Percentiles rank a stretch among this genome's conserved stretches.
Conservation (phyloP, 2,888 invertebrate genomes). For the Tetramorium bicarinatum region DNA sequence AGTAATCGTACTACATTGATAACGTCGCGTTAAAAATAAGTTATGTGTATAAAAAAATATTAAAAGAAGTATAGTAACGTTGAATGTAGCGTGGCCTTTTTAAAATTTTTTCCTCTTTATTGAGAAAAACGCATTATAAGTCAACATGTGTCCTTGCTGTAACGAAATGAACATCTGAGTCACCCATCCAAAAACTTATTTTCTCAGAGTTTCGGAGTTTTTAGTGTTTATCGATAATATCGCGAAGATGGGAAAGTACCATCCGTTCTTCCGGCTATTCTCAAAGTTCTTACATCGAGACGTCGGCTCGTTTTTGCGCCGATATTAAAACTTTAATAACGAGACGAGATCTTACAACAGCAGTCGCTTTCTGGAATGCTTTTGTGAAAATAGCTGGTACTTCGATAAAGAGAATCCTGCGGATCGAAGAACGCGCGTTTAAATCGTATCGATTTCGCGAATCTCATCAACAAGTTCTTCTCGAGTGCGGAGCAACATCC, state of each 20-base stretch:
- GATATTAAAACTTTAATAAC: conserved; percentile 72
- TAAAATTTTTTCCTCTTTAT: not conserved
- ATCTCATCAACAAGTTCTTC: conserved; percentile 54
- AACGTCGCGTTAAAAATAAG: not conserved
- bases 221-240: conserved; percentile 45
- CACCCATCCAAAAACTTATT: conserved; percentile 25
- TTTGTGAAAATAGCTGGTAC: conserved; percentile 32
- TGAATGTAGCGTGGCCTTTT: not conserved
- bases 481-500: conserved; percentile 40
- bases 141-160: not conserved
- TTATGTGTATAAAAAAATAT: not conserved
- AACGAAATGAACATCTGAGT: not conserved
- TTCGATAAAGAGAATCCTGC: conserved; percentile 25
- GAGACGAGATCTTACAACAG: conserved; percentile 48
- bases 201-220: not conserved
- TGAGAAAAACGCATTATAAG: not conserved
- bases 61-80: too few species aligned
- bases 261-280: conserved; percentile 20
- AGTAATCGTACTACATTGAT: not conserved
- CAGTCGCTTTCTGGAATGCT: conserved; percentile 29
- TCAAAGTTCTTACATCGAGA: conserved; percentile 46
- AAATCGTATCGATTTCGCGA: conserved; percentile 55
- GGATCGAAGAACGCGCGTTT: conserved; percentile 3
- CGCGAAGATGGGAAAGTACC: conserved; percentile 12
- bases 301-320: conserved; percentile 36